Base-by-base conservation (phyloP, 2,113 vertebrate genomes). In the Spilogale gracilis region DNA sequence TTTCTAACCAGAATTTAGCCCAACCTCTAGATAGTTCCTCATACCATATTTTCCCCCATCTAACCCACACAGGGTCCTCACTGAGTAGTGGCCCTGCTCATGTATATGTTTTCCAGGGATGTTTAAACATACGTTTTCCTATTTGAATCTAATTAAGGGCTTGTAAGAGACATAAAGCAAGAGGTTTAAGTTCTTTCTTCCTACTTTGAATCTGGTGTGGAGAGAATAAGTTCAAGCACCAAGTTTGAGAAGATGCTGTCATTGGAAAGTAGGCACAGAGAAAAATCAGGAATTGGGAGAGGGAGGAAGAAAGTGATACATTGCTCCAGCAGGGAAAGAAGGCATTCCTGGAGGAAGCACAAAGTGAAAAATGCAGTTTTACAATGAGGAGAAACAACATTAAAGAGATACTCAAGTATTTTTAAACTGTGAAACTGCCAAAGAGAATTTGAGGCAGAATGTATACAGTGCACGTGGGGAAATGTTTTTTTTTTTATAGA, bases 341-440 rank as follows among this genome's bases (percentile, higher is more conserved):
- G 45, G 20, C 25, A 9, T 38, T 71, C 85, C 54, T 58, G 48
- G 16, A 87, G n/a, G 60, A 32, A 38, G 9, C 25, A 9, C 78
- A 8, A 8, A 74, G 73, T n/a, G 32, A 80, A 38, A 96, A 65
- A 61, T 2, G 17, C 74, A 89, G 8, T 90, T 96, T 87, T 80
- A 54, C n/a, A 48, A 80, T 56, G 45, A 81, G 89, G 67, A 95
- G 95, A 96, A 81, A 95, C 79, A 81, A 89, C 54, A 3, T 71
- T 69, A 80, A 96, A 87, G 96, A 96, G 95, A 90, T 16, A 58
- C 60, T 80, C 61, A 81, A 97, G 92, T 96, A 95, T 97, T 97
- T 98, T 98, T 96, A 95, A 97, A 94, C 94, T 94, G 81, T 84
- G 87, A 90, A 95, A 81, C 69, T 96, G 89, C 83, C 97, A 91